Base-by-base conservation (phyloP, 1,140 invertebrate genomes). In the Stenopsyche tienmushanensis region DNA sequence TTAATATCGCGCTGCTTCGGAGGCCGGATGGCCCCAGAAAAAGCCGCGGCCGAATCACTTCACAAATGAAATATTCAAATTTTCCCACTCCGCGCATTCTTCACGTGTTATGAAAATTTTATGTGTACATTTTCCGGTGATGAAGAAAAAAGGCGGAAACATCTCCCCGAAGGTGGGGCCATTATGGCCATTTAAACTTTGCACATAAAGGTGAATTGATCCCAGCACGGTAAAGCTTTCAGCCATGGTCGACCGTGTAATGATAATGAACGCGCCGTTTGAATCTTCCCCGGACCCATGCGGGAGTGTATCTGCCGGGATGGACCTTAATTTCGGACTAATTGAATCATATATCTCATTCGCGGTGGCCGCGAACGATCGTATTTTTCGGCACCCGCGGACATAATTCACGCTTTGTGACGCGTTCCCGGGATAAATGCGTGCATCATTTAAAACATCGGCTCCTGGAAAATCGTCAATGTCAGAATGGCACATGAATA, bases 151-250 rank as follows among this genome's bases (percentile, higher is more conserved):
- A 57, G 34, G 25, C 39, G n/a, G 18, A 8, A 49, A 47, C 42
- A 41, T 60, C 42, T 44, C 42, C 57, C 57, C 25, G 57, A 47
- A 60, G 57, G 39, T 60, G 57, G 29, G 57, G 24, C 57, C 57
- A 60, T 60, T 60, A 60, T 34, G 44, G 57, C 42, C 57, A 47
- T 60, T 60, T 60, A 60, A 60, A 60, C 57, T 60, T 60, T 47
- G 57, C 21, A 24, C 57, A 39, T 60, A 60, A 60, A 60, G 57
- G 57, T 44, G 57, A 60, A 60, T 60, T 60, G 57, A 60, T 60
- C 57, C 57, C 57, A 60, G 57, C 57, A 60, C 57, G 57, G 44
- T 21, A 60, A 60, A 47, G 57, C 57, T 60, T 60, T 60, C 57
- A 60, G 44, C 50, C 45, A 15, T 29, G 52, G 25, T 26, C 54